Conservation (phyloP, 1,140 invertebrate genomes). For the Andrena cerasifolii region DNA sequence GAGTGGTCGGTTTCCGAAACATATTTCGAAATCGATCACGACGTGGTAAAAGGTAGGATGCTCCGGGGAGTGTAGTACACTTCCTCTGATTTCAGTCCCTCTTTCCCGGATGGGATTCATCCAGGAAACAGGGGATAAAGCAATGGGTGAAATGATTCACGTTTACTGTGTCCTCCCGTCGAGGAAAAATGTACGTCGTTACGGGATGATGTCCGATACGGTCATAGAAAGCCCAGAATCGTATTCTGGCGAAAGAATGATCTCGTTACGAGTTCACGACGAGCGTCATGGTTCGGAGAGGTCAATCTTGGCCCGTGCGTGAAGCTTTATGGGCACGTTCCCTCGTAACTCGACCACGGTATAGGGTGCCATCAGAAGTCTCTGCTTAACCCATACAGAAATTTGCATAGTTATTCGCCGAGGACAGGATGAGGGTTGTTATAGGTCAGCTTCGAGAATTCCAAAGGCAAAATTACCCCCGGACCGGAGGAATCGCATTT, state of each 20-base stretch:
- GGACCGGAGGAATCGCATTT: constrained; percentile 33
- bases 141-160: neutral
- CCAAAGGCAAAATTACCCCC: constrained; percentile 61
- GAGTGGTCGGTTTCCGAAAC: too few relatives aligned
- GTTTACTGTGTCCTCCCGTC: neutral
- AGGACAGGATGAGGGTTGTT: constrained; percentile 68
- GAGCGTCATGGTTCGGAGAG: constrained; percentile 6
- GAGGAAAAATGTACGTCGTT: constrained; percentile 2
- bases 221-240: neutral
- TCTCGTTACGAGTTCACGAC: constrained; percentile 28
- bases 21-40: too few relatives aligned
- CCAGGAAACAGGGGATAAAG: neutral
- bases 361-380: constrained; percentile 56
- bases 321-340: constrained; percentile 53
- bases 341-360: constrained; percentile 34
- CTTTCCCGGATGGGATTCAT: neutral
- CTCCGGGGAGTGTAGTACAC: too few relatives aligned
- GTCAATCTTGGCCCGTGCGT: constrained; percentile 52
- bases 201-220: neutral
- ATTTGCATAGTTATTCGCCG: constrained; percentile 75
- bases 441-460: constrained; percentile 57
- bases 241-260: neutral
- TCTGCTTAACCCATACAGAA: constrained; percentile 63
- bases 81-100: too few relatives aligned
- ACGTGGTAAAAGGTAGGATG: too few relatives aligned